Conservation (phyloP, 2,888 invertebrate species). For the Melipona beecheii region DNA sequence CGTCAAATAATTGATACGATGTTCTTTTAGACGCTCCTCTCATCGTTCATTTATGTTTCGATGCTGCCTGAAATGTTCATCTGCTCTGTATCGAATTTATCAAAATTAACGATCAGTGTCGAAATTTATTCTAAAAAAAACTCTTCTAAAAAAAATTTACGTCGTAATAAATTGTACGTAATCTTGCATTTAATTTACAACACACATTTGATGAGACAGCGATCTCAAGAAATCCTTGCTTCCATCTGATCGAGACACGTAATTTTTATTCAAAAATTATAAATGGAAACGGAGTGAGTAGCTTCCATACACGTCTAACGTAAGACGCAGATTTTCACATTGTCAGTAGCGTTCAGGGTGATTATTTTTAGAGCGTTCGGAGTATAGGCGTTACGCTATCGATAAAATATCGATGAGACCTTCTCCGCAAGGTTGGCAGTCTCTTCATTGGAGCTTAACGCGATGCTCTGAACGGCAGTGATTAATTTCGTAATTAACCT, state of each 20-base stretch:
- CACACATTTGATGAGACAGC: background rate
- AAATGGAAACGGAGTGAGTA: background rate
- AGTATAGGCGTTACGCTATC: constrained; percentile 50
- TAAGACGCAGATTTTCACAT: constrained; percentile 40
- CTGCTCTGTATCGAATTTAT: background rate
- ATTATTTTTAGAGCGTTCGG: constrained; percentile 56
- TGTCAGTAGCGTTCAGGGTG: constrained; percentile 35
- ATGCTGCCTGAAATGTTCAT: too few species aligned
- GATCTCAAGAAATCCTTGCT: background rate
- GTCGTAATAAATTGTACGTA: too few species aligned
- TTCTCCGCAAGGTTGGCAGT: constrained; percentile 57
- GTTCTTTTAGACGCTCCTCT: too few species aligned
- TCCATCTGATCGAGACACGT: background rate
- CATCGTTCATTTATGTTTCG: background rate
- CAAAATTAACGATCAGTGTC: background rate
- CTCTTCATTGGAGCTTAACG: constrained; percentile 22
- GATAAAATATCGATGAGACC: constrained; percentile 60
- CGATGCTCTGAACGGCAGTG: constrained; percentile 31
- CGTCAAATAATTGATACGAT: too few species aligned
- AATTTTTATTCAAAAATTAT: background rate
- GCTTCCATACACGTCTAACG: background rate
- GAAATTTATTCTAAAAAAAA: background rate
- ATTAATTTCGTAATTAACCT: constrained; percentile 53
- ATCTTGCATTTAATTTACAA: background rate
- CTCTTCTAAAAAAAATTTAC: background rate